These are phyloP conservation scores for Atta cephalotes DNA, from an alignment of 1,140 invertebrate genomes.

Conservation along the genomic window DNA sequence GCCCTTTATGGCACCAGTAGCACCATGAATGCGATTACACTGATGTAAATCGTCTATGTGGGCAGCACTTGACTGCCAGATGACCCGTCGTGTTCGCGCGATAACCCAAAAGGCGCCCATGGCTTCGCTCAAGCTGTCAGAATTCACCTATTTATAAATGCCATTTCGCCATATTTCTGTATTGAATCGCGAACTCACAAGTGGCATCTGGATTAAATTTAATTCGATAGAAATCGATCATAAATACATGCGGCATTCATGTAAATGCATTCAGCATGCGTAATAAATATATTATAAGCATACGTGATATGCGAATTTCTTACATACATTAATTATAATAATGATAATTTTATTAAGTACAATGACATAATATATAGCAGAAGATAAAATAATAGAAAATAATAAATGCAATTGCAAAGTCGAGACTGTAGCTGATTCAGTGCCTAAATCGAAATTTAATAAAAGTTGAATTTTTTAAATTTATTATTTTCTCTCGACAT, in stretches of 20 bases:
- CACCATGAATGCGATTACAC: conserved; percentile 81
- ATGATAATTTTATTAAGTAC: not conserved
- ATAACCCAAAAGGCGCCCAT: conserved; percentile 86
- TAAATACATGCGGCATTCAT: not conserved
- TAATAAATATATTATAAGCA: not conserved
- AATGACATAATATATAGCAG: not conserved
- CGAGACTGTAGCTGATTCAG: not conserved
- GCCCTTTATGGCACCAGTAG: conserved; percentile 82
- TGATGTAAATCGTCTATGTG: conserved; percentile 77
- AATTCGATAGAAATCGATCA: conserved; percentile 31
- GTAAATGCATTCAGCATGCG: not conserved
- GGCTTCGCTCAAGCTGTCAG: conserved; percentile 85
- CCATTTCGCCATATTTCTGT: conserved; percentile 75
- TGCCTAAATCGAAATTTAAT: not conserved
- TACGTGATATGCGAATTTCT: not conserved
- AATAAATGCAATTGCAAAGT: not conserved
- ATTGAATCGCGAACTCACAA: conserved; percentile 51
- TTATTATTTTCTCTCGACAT: not conserved
- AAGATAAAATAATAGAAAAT: not conserved
- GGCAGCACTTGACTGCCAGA: conserved; percentile 86
- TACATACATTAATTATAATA: not conserved
- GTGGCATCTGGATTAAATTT: conserved; percentile 23
- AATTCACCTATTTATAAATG: conserved; percentile 85
- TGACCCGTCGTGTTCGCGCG: conserved; percentile 84
- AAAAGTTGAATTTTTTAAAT: not conserved